Percentiles rank a stretch among this genome's conserved stretches.
These are phyloP conservation scores for Heteromormyrus szaboi DNA, from an alignment of 2,797 vertebrate genomes.

Conservation along the genomic window DNA sequence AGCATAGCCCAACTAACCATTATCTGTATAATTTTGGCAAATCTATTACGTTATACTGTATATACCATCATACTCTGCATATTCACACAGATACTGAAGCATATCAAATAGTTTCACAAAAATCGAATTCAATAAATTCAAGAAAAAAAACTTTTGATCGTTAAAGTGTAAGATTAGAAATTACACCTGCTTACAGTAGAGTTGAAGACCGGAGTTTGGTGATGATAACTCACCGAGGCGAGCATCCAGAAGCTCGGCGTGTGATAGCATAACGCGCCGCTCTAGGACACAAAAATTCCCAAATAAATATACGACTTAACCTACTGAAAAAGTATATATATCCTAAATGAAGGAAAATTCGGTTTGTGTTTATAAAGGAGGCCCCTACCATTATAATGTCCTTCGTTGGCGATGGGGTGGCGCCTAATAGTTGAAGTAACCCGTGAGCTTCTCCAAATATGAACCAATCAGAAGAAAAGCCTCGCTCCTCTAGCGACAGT, in stretches of 20 bases:
- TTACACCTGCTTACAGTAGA: slow-evolving; percentile 69
- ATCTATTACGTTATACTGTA: not conserved
- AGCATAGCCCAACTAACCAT: not conserved
- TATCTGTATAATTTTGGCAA: not conserved
- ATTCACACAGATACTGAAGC: slow-evolving; percentile 50
- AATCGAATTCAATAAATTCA: slow-evolving; percentile 82
- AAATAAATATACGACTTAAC: slow-evolving; percentile 81
- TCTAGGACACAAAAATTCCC: slow-evolving; percentile 84
- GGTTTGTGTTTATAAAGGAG: slow-evolving; percentile 96
- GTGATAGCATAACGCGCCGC: slow-evolving; percentile 96
- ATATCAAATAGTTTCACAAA: slow-evolving; percentile 90
- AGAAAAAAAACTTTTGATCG: slow-evolving; percentile 57
- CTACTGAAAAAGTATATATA: slow-evolving; percentile 87
- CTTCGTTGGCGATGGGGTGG: slow-evolving; percentile 93
- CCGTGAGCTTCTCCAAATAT: slow-evolving; percentile 82
- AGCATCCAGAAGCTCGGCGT: slow-evolving; percentile 98
- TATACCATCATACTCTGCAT: not conserved
- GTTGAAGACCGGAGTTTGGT: slow-evolving; percentile 71
- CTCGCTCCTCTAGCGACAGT: slow-evolving; percentile 67
- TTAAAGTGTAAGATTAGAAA: slow-evolving; percentile 49
- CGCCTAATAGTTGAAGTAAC: slow-evolving; percentile 94
- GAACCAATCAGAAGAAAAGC: slow-evolving; percentile 90
- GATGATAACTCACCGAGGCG: slow-evolving; percentile 90
- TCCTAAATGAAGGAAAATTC: slow-evolving; percentile 97
- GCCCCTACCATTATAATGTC: slow-evolving; percentile 97